A percentile compares a stretch with the other conserved stretches of the same genome.
Evolutionary conservation across 2,113 vertebrate genomes (phyloP).

Genomic region (Tricholaema leucomelas): DNA sequence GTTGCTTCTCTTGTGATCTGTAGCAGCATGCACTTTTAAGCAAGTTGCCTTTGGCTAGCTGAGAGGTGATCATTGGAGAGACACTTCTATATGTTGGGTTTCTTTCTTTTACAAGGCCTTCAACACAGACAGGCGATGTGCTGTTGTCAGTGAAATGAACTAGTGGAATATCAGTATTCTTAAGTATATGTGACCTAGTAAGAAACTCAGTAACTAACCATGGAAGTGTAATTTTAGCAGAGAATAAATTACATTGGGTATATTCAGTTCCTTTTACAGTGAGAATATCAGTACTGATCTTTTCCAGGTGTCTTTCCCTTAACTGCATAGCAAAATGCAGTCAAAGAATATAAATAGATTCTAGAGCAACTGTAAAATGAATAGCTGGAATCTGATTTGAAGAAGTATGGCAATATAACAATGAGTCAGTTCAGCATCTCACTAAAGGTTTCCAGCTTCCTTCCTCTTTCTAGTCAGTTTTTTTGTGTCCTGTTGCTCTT

Average conservation of each 20-base stretch:
- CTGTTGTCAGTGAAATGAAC: neutral
- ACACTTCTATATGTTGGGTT: rapidly evolving
- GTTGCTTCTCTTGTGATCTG: neutral
- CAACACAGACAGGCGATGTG: neutral
- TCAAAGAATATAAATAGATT: neutral
- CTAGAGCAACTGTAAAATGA: neutral
- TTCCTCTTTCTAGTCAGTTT: neutral
- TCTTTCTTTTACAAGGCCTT: neutral
- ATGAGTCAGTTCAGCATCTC: neutral
- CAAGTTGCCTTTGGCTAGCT: neutral
- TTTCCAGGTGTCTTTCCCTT: slow-evolving; percentile 26
- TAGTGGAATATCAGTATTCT: slow-evolving; percentile 15
- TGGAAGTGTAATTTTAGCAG: slow-evolving; percentile 54
- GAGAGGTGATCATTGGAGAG: neutral
- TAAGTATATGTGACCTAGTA: slow-evolving; percentile 50
- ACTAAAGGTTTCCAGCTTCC: neutral
- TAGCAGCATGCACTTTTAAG: neutral
- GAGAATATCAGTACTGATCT: neutral
- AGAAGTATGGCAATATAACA: neutral
- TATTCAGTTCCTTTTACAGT: slow-evolving; percentile 55
- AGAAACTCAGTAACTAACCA: slow-evolving; percentile 44
- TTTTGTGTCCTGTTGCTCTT: neutral
- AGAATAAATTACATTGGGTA: slow-evolving; percentile 42
- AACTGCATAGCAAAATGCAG: neutral
- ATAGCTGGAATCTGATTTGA: neutral